These are phyloP conservation scores for Schizothorax lantsangensis DNA, from an alignment of 2,797 vertebrate species.

Conservation along the genomic window DNA sequence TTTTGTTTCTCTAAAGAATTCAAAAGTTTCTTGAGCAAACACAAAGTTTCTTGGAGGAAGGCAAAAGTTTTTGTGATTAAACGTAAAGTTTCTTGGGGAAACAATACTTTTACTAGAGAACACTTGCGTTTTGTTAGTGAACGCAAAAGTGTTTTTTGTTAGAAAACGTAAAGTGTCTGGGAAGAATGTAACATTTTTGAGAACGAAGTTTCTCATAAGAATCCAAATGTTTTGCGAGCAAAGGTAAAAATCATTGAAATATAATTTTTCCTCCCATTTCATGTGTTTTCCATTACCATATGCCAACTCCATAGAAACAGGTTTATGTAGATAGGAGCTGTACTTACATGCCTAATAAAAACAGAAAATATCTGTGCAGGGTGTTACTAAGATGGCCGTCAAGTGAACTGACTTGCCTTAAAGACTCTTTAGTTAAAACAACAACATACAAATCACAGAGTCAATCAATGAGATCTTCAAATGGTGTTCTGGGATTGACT, in stretches of 20 bases:
- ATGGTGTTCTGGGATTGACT: constrained; percentile 31
- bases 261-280: not conserved
- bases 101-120: not conserved
- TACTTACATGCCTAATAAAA: not conserved
- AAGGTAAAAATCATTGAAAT: not conserved
- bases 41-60: too few species aligned
- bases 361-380: not conserved
- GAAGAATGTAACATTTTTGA: not conserved
- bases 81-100: not conserved
- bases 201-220: not conserved
- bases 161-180: not conserved
- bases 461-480: not conserved
- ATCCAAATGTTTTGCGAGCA: not conserved
- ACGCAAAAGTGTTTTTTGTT: not conserved
- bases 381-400: not conserved
- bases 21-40: too few species aligned
- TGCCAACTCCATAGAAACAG: not conserved
- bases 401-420: not conserved
- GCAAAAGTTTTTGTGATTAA: too few species aligned
- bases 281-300: not conserved
- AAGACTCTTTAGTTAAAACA: not conserved
- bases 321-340: not conserved
- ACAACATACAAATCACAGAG: not conserved
- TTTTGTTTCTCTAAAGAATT: not conserved
- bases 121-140: not conserved